Evolutionary conservation across 2,888 invertebrate species (phyloP).

Genomic region (Trypoxylon attenuatum): DNA sequence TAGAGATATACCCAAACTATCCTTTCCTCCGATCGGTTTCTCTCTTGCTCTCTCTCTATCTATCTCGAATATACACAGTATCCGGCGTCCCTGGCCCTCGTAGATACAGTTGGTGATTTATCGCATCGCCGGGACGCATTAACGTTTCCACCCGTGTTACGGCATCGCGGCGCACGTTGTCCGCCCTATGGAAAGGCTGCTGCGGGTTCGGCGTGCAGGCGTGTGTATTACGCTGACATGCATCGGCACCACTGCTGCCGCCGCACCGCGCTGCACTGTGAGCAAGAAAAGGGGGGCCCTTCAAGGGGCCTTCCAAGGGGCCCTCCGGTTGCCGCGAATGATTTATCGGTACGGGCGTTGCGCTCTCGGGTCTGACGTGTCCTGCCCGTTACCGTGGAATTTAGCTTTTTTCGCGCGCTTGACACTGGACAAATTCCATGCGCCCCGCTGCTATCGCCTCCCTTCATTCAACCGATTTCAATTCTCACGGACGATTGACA

Average conservation of each 20-base stretch:
- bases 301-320: no score
- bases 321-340: slow-evolving; percentile 6
- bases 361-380: neutral
- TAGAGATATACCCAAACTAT: slow-evolving; percentile 21
- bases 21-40: slow-evolving; percentile 16
- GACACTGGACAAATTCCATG: neutral
- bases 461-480: no score
- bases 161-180: slow-evolving; percentile 21
- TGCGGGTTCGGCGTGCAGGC: slow-evolving; percentile 7
- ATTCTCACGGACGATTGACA: no score
- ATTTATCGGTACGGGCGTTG: slow-evolving; percentile 13
- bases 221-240: slow-evolving; percentile 14
- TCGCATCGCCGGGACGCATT: slow-evolving; percentile 52
- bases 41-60: slow-evolving; percentile 24
- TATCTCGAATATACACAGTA: no score
- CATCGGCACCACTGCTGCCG: no score
- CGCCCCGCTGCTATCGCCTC: neutral
- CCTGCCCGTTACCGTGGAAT: neutral
- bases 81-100: slow-evolving; percentile 18
- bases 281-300: slow-evolving; percentile 2
- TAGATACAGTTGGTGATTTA: slow-evolving; percentile 48
- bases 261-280: no score
- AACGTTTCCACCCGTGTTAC: slow-evolving; percentile 51
- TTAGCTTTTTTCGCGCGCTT: neutral
- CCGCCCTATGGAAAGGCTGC: slow-evolving; percentile 12